Base-by-base conservation (phyloP, 2,113 vertebrate genomes). In the Toxostoma redivivum region DNA sequence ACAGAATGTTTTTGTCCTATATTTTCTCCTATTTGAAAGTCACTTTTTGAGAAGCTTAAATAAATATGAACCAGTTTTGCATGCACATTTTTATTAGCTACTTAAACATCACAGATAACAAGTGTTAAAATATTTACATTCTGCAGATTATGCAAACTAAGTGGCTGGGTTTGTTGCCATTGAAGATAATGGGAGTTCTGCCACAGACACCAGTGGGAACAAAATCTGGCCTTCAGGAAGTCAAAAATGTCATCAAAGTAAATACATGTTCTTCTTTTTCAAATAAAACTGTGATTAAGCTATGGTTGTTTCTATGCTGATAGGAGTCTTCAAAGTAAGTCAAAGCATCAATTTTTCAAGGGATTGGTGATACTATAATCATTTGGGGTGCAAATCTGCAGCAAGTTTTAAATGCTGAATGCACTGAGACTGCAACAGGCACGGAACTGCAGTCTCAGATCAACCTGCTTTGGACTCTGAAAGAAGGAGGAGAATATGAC, bases 71-170 rank as follows among this genome's bases (percentile, higher is more conserved):
- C 15, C 28, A 86, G 62, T 79, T 95, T 86, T 88, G 48, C 57
- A 90, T 81, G 60, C 56, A 95, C 76, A 78, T 94, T 94, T 96
- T 96, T 90, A 96, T 95, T 94, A 92, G 72, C 88, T 93, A 74
- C 33, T 96, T 95, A 94, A 90, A 90, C 84, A 94, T 88, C 72
- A 84, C 37, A 76, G 90, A 86, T 93, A 92, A 84, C 38, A 74
- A 95, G 65, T 74, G 48, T 78, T 93, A 93, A 93, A 96, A 95
- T 94, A 93, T 94, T 95, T 96, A 84, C 82, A 88, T 95, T 92
- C 79, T 84, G 56, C 51, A 92, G 67, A 96, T 90, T 81, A 88
- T 93, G 90, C 67, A 94, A 92, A 93, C 44, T 50, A 84, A 84
- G 57, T 81, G 48, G 12, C 51, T 84, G 82, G 44, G 81, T 90